Evolutionary conservation across 2,888 invertebrate species (phyloP).

Genomic region (Adelphocoris suturalis): DNA sequence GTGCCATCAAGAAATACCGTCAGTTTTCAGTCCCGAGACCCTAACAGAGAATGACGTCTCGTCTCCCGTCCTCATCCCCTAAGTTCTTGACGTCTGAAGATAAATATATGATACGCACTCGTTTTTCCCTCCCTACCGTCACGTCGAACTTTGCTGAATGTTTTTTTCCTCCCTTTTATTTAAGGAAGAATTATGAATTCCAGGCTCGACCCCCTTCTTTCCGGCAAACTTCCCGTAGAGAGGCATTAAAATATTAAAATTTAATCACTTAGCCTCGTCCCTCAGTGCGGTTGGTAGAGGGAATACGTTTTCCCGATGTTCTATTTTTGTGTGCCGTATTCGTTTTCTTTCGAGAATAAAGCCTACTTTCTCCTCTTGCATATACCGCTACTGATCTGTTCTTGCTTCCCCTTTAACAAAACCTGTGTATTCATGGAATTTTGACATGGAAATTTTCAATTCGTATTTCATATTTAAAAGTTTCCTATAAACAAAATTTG

Average conservation of each 20-base stretch:
- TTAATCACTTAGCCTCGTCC: constrained; percentile 22
- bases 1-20: neutral
- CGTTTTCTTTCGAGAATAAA: neutral
- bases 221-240: neutral
- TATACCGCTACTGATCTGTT: neutral
- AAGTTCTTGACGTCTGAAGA: constrained; percentile 1
- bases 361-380: neutral
- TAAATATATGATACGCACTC: constrained; percentile 24
- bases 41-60: constrained; percentile 36
- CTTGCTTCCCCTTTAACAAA: neutral
- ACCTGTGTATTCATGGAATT: too few relatives aligned
- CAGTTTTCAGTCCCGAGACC: neutral
- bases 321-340: neutral
- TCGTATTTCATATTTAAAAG: too few relatives aligned
- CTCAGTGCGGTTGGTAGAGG: neutral
- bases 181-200: neutral
- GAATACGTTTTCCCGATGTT: neutral
- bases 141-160: constrained; percentile 16
- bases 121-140: neutral
- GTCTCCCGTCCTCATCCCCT: neutral
- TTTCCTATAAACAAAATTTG: too few relatives aligned
- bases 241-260: constrained; percentile 16
- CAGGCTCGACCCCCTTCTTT: neutral
- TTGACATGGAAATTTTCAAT: too few relatives aligned
- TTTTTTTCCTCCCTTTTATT: neutral